Evolutionary conservation across 1,140 invertebrate species (phyloP), one percentile per base, ranked within the genome.

Genomic region (Proales similis): DNA sequence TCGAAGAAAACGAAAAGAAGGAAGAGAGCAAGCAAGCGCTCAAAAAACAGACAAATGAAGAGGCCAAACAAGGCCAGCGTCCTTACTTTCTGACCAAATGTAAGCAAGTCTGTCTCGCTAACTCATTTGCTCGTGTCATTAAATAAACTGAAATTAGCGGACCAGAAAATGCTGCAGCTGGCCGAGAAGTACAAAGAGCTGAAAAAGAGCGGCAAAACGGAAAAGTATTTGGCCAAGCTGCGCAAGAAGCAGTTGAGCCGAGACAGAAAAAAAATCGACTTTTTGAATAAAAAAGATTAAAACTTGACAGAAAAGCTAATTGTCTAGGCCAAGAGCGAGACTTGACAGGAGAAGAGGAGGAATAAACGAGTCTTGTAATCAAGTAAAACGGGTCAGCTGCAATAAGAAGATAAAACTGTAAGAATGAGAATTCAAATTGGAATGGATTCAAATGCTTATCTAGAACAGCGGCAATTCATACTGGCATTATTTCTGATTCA

Each of bases 61-160:
- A 80, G 14, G 79, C 84, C 1, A 80, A 78, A 67, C 73, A 80
- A 66, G 84, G 84, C 27, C 80, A 80, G 65, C 81, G 81, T 53
- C 85, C 85, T 24, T 74, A 77, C 27, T 87, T 82, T 68, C 79
- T 84, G 53, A 88, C 84, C 69, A 89, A 88, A 82, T 85, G 87
- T 89, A 81, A 82, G 79, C 77, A 63, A 42, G 53, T 27, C 45
- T 27, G 26, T 45, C 7, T 12, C 57, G 0, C 14, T 43, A 27
- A 19, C 24, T 47, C 9, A 12, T 17, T 57, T 26, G 48, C 27
- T 49, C 63, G 24, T n/a, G 33, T 66, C 20, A 66, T 67, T 62
- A 69, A 66, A 70, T 69, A 63, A 62, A 22, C 22, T 19, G 27
- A 6, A 22, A 43, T 33, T 71, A 86, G 85, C 82, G 71, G 83